Evolutionary conservation across 2,888 invertebrate species (phyloP).

Genomic region (Chymomyza fuscimana): DNA sequence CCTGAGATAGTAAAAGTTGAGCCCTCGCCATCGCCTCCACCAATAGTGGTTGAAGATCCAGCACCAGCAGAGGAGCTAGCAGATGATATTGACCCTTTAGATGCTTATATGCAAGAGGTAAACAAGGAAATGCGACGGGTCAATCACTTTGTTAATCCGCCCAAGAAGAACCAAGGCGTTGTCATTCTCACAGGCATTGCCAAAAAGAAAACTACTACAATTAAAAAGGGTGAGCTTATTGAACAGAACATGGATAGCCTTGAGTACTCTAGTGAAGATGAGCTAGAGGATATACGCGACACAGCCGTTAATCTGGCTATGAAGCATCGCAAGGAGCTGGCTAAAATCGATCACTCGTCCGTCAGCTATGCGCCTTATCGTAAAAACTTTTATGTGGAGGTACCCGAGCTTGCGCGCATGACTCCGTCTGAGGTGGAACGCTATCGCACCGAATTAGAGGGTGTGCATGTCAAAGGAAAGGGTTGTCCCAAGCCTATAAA

Average conservation of each 20-base stretch:
- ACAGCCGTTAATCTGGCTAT: conserved; percentile 93
- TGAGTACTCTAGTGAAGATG: conserved; percentile 98
- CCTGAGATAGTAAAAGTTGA: conserved; percentile 7
- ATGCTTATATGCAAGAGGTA: conserved; percentile 97
- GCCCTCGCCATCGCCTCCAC: background rate
- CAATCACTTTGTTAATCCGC: conserved; percentile 79
- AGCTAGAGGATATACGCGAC: conserved; percentile 95
- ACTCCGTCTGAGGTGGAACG: conserved; percentile 91
- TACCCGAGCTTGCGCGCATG: conserved; percentile 96
- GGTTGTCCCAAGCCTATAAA: conserved; percentile 97
- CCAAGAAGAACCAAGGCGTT: conserved; percentile 81
- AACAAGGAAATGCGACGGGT: conserved; percentile 82
- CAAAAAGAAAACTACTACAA: conserved; percentile 86
- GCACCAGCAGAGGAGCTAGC: conserved; percentile 79
- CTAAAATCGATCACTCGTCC: conserved; percentile 93
- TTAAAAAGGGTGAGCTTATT: conserved; percentile 97
- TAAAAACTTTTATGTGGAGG: conserved; percentile 98
- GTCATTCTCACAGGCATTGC: conserved; percentile 92
- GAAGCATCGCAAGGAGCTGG: conserved; percentile 94
- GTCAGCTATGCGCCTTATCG: conserved; percentile 94
- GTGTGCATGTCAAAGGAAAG: conserved; percentile 97
- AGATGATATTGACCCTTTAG: conserved; percentile 95
- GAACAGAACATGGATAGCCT: conserved; percentile 99
- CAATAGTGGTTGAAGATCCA: conserved; percentile 6
- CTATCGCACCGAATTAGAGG: conserved; percentile 94